Base-by-base conservation (phyloP, 2,797 vertebrate genomes). In the Anguilla obscura region DNA sequence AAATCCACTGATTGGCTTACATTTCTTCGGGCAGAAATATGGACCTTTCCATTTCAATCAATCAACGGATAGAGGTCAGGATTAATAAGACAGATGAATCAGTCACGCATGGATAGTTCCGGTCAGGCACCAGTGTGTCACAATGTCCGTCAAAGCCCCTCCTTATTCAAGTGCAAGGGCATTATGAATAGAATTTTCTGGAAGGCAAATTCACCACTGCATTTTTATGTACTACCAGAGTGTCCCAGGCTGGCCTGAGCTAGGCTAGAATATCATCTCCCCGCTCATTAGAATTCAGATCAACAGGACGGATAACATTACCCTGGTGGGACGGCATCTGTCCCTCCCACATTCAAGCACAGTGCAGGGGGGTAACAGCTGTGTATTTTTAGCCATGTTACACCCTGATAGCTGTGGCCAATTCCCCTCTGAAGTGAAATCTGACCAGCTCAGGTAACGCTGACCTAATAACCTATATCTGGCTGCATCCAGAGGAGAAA, bases 401-500 rank as follows among this genome's bases (percentile, higher is more conserved):
- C 21, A 50, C 79, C 21, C 79, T 50, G 18, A 7, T 9, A 45
- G 24, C 45, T 45, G 21, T 10, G 40, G 45, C 79, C 21, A 4
- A 50, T 82, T 50, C 8, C 45, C 45, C 79, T 82, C 45, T 48
- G 45, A 82, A 82, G 24, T 50, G 45, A 82, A 82, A 82, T 45
- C 45, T 50, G 79, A 82, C 40, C 79, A 50, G 79, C 79, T 7
- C 40, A 33, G 8, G 16, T 50, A 50, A 82, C 24, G 1, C 79
- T 82, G 79, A 82, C 9, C 79, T 9, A 45, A 82, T 82, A 48
- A n/a, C 79, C 79, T 9, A 82, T 50, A 82, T 48, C 40, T 82
- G 1, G 1, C 63, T 27, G 69, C 33, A 14, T 21, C 12, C 18
- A 21, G 9, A 71, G 69, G 10, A 33, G 74, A 18, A 21, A 3